Conservation (phyloP, 1,140 invertebrate species). For the Samia ricini region DNA sequence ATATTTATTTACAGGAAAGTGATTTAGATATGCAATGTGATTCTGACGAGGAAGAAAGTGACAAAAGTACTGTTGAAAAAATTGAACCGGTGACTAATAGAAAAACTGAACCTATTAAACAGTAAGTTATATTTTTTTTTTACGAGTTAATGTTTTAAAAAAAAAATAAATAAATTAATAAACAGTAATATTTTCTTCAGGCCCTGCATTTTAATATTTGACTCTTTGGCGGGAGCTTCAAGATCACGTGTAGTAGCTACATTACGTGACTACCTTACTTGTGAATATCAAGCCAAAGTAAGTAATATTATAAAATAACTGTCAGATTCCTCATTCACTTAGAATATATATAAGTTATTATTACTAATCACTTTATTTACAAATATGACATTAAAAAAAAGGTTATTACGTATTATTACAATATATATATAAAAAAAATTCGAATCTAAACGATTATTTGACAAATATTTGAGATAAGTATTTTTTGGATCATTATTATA, state of each 20-base stretch:
- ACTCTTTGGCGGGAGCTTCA: slow-evolving; percentile 91
- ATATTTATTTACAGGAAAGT: slow-evolving; percentile 58
- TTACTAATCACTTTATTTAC: no score
- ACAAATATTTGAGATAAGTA: no score
- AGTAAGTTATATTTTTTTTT: slow-evolving; percentile 66
- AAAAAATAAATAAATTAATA: background rate
- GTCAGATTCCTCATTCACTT: no score
- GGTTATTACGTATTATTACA: no score
- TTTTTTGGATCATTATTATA: no score
- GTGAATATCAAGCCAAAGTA: slow-evolving; percentile 92
- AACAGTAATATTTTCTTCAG: slow-evolving; percentile 71
- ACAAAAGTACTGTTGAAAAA: slow-evolving; percentile 60
- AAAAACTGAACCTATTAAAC: slow-evolving; percentile 78
- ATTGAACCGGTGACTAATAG: slow-evolving; percentile 38
- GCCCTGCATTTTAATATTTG: slow-evolving; percentile 96
- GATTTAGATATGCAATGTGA: slow-evolving; percentile 77
- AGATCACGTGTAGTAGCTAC: slow-evolving; percentile 90
- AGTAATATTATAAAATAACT: slow-evolving; percentile 12
- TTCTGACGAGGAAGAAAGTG: slow-evolving; percentile 82
- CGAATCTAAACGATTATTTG: no score
- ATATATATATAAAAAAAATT: no score
- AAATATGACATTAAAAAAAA: no score
- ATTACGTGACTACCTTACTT: slow-evolving; percentile 91
- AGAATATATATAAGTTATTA: no score
- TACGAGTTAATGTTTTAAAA: background rate